phyloP scores from a whole-genome alignment of 2,113 vertebrate species.

The Chaetops frenatus region DNA sequence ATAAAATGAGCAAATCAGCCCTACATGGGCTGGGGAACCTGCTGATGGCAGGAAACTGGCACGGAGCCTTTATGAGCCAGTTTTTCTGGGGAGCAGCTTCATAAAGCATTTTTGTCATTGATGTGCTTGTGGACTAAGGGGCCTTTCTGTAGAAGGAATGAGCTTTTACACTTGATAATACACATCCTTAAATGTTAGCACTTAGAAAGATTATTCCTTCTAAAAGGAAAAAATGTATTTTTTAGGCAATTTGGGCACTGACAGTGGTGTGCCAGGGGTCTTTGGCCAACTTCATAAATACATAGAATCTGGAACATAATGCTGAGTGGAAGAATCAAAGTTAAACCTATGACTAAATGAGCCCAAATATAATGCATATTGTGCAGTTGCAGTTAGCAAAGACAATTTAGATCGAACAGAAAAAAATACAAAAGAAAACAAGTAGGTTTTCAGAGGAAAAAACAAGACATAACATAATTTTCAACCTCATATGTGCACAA shows the following conservation, averaged over 20 bases:
- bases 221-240: neutral
- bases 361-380: neutral
- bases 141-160: neutral
- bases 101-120: neutral
- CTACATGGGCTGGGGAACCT: neutral
- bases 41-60: neutral
- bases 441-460: neutral
- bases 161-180: neutral
- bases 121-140: neutral
- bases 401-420: neutral
- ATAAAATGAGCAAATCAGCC: neutral
- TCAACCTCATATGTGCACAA: neutral
- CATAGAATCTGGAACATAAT: neutral
- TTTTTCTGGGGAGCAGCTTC: neutral
- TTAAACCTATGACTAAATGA: neutral
- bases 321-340: neutral
- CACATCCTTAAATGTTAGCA: neutral
- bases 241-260: neutral
- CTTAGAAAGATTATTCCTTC: neutral
- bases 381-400: neutral
- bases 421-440: neutral
- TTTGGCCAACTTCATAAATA: neutral
- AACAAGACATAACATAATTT: neutral
- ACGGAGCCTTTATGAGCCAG: neutral
- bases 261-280: neutral